phyloP scores from a whole-genome alignment of 1,140 invertebrate genomes.

The Diuraphis noxia region DNA sequence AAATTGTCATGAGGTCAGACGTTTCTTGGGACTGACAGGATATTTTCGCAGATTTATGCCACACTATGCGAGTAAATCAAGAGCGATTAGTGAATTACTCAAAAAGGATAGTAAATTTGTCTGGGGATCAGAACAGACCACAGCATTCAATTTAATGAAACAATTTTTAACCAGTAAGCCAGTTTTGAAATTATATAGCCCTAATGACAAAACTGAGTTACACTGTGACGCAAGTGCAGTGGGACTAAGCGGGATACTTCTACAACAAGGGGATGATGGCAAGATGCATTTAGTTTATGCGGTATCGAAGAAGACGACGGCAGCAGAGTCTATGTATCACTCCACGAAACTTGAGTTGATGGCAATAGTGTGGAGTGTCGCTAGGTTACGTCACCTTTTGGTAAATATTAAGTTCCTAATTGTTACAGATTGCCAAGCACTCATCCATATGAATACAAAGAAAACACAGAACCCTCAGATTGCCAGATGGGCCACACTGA shows the following conservation, averaged over 20 bases:
- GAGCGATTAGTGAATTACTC: slow-evolving; percentile 9
- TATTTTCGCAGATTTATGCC: slow-evolving; percentile 31
- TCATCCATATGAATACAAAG: neutral
- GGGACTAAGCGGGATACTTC: slow-evolving; percentile 6
- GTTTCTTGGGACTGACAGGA: slow-evolving; percentile 21
- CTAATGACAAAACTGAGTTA: slow-evolving; percentile 37
- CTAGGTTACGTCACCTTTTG: slow-evolving; percentile 9
- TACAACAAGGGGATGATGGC: neutral
- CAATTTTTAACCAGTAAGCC: neutral
- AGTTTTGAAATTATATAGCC: slow-evolving; percentile 54
- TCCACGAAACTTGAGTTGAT: slow-evolving; percentile 25
- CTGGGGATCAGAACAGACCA: neutral
- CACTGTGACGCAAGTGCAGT: slow-evolving; percentile 39
- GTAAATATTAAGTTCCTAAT: slow-evolving; percentile 15
- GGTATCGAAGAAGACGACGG: slow-evolving; percentile 31
- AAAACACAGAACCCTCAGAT: slow-evolving; percentile 57
- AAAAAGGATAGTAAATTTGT: slow-evolving; percentile 22
- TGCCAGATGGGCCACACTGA: slow-evolving; percentile 58
- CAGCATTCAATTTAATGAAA: slow-evolving; percentile 29
- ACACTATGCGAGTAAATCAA: neutral
- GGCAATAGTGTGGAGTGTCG: slow-evolving; percentile 12
- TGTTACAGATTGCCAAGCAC: slow-evolving; percentile 40
- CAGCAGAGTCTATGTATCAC: slow-evolving; percentile 30
- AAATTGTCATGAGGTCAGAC: neutral
- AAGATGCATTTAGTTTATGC: slow-evolving; percentile 34